phyloP scores from a whole-genome alignment of 2,888 invertebrate species.

The Nomada hirtipes region DNA sequence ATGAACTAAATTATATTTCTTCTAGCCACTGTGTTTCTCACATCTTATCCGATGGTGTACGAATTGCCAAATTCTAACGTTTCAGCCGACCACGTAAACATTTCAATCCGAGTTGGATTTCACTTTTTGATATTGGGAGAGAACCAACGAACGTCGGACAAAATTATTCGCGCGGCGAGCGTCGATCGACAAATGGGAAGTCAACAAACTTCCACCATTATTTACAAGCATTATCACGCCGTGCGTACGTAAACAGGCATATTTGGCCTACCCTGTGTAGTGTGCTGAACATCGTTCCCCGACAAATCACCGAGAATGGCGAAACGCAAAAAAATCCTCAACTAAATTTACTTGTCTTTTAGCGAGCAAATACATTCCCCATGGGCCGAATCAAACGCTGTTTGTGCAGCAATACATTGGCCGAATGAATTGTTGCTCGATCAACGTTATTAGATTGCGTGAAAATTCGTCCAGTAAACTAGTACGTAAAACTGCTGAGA shows the following conservation, averaged over 20 bases:
- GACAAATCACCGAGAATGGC: constrained; percentile 49
- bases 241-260: constrained; percentile 61
- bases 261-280: constrained; percentile 45
- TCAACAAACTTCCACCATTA: constrained; percentile 64
- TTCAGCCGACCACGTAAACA: not conserved
- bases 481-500: not conserved
- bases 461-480: constrained; percentile 8
- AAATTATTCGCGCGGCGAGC: constrained; percentile 46
- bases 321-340: constrained; percentile 50
- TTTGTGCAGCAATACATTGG: constrained; percentile 10
- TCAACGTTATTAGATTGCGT: constrained; percentile 27
- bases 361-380: constrained; percentile 53
- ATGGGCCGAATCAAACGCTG: constrained; percentile 11
- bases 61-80: not conserved
- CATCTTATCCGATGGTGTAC: too few species aligned
- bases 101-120: constrained; percentile 7
- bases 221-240: constrained; percentile 64
- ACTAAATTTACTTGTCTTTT: constrained; percentile 53
- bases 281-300: constrained; percentile 47
- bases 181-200: constrained; percentile 60
- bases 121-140: constrained; percentile 27
- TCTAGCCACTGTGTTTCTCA: too few species aligned
- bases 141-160: constrained; percentile 17
- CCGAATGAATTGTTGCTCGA: constrained; percentile 4
- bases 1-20: too few species aligned